Conservation (phyloP, 2,113 vertebrate species). For the Lepidothrix coronata region DNA sequence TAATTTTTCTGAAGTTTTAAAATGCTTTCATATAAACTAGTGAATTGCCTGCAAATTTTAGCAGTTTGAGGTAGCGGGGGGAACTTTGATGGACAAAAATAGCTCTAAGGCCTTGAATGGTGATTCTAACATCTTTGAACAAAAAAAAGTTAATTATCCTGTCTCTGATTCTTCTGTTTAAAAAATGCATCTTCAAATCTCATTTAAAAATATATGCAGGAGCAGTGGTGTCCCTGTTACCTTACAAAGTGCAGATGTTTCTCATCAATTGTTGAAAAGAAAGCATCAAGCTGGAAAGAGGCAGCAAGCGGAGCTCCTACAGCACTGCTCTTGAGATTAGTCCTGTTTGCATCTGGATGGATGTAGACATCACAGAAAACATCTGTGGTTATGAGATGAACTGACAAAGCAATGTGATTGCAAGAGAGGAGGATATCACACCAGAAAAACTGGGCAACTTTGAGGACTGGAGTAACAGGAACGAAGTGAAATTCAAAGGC, state of each 20-base stretch:
- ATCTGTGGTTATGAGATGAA: neutral
- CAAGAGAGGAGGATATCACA: neutral
- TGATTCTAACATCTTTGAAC: neutral
- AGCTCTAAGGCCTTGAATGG: neutral
- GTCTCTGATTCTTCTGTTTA: neutral
- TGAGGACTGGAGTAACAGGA: neutral
- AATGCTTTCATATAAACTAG: neutral
- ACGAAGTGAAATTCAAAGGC: neutral
- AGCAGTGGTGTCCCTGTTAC: neutral
- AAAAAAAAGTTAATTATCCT: neutral
- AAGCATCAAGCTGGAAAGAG: neutral
- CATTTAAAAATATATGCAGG: neutral
- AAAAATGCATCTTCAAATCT: neutral
- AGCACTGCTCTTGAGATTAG: neutral
- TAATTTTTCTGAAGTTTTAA: neutral
- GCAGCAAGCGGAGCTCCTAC: neutral
- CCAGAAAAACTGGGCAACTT: neutral
- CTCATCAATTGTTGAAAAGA: neutral
- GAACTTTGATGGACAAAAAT: neutral
- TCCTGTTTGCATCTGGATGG: neutral
- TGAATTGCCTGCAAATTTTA: neutral
- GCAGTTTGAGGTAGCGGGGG: neutral
- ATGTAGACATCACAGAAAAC: neutral
- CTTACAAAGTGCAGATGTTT: neutral
- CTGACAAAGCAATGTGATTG: neutral